These are phyloP conservation scores for Acanthurus lineatus DNA, from an alignment of 2,797 vertebrate genomes.

Conservation along the genomic window DNA sequence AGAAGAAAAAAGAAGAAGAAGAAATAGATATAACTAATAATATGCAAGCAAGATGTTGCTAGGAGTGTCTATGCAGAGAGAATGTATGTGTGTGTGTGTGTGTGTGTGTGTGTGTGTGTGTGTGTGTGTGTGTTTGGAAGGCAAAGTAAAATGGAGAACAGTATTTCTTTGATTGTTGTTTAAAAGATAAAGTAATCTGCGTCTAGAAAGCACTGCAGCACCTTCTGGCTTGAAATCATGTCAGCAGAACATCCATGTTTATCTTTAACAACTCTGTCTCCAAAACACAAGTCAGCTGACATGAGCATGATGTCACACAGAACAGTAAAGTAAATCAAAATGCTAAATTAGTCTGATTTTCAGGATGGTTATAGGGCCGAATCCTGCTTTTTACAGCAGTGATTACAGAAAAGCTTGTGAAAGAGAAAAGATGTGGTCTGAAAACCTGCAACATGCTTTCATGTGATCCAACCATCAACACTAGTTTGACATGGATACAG, in stretches of 20 bases:
- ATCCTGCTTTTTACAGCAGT: background rate
- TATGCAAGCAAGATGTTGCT: background rate
- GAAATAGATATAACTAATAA: background rate
- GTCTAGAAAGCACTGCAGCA: background rate
- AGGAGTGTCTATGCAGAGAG: too few relatives aligned
- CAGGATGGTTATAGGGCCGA: background rate
- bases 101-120: too few relatives aligned
- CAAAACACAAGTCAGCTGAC: too few relatives aligned
- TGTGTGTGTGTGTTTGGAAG: too few relatives aligned
- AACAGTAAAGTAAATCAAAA: background rate
- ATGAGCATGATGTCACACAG: too few relatives aligned
- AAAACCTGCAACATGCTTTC: background rate
- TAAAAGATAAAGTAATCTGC: background rate
- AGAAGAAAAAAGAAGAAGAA: too few relatives aligned
- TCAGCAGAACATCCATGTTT: too few relatives aligned
- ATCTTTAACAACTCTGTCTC: too few relatives aligned
- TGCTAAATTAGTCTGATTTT: background rate
- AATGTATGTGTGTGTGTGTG: too few relatives aligned
- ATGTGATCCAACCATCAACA: background rate
- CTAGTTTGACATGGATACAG: background rate
- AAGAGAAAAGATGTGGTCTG: background rate
- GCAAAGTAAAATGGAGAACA: too few relatives aligned
- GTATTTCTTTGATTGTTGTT: background rate
- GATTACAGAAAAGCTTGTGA: background rate
- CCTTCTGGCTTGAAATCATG: too few relatives aligned